Evolutionary conservation across 2,113 vertebrate genomes (phyloP).

Genomic region (Gobio gobio): DNA sequence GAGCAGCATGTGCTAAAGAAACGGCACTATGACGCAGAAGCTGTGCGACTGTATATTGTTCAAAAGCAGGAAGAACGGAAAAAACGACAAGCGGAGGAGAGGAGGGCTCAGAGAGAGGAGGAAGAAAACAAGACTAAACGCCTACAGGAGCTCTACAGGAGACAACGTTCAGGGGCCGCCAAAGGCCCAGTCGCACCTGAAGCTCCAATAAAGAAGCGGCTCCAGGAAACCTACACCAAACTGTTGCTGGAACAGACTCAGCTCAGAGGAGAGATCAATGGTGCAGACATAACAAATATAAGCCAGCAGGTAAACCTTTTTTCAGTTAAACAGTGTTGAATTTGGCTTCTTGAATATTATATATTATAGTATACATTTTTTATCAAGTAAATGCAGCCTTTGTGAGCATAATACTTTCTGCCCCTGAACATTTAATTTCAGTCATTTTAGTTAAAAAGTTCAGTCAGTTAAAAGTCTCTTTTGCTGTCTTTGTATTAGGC

Average conservation of each 20-base stretch:
- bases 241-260: conserved; percentile 79
- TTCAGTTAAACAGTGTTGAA: not conserved
- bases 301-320: conserved; percentile 40
- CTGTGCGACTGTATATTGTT: conserved; percentile 89
- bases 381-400: too few species aligned
- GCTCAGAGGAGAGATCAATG: conserved; percentile 73
- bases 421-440: too few species aligned
- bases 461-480: too few species aligned
- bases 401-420: not conserved
- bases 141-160: conserved; percentile 93
- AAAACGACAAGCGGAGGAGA: conserved; percentile 87
- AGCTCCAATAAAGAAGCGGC: conserved; percentile 69
- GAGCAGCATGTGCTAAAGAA: conserved; percentile 74
- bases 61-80: conserved; percentile 92
- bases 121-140: conserved; percentile 76
- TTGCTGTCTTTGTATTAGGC: too few species aligned
- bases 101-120: conserved; percentile 84
- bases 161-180: conserved; percentile 82
- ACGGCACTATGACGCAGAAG: conserved; percentile 90
- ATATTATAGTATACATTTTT: not conserved
- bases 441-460: too few species aligned
- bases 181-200: conserved; percentile 72
- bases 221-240: conserved; percentile 87
- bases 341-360: not conserved
- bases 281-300: conserved; percentile 28